Conservation (phyloP, 1,140 invertebrate species). For the Papilio glaucus region DNA sequence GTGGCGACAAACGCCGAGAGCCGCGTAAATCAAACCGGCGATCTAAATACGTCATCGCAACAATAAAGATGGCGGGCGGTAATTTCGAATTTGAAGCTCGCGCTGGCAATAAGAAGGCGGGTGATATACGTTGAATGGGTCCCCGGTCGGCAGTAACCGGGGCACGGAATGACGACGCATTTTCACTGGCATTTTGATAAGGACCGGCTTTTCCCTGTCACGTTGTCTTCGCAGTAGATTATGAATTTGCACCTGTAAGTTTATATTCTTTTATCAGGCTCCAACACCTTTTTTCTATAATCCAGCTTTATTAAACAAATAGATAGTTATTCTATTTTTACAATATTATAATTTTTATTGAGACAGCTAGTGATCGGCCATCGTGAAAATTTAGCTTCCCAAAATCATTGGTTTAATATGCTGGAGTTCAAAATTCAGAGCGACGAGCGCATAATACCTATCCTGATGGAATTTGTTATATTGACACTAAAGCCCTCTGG, state of each 20-base stretch:
- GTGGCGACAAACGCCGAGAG: constrained; percentile 43
- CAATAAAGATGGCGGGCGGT: constrained; percentile 63
- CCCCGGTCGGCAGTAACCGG: constrained; percentile 62
- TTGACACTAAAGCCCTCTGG: too few relatives aligned
- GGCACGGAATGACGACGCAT: constrained; percentile 52
- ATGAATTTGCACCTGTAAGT: constrained; percentile 20
- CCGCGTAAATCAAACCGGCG: constrained; percentile 58
- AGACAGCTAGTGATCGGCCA: too few relatives aligned
- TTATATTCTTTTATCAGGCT: background rate
- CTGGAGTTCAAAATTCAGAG: too few relatives aligned
- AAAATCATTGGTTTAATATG: too few relatives aligned
- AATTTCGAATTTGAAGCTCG: constrained; percentile 52
- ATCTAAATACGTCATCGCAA: constrained; percentile 70
- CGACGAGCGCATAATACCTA: too few relatives aligned
- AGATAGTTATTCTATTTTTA: too few relatives aligned
- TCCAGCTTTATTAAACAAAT: background rate
- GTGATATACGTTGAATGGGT: constrained; percentile 58
- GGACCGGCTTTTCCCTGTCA: constrained; percentile 48
- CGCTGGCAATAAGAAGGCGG: constrained; percentile 54
- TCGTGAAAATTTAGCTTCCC: too few relatives aligned
- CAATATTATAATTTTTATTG: too few relatives aligned
- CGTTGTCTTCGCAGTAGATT: constrained; percentile 41
- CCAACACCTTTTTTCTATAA: constrained; percentile 12
- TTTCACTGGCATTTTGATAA: constrained; percentile 70
- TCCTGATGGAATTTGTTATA: too few relatives aligned